Evolutionary conservation across 2,797 vertebrate species (phyloP).

Genomic region (Pangasius larnaudii): DNA sequence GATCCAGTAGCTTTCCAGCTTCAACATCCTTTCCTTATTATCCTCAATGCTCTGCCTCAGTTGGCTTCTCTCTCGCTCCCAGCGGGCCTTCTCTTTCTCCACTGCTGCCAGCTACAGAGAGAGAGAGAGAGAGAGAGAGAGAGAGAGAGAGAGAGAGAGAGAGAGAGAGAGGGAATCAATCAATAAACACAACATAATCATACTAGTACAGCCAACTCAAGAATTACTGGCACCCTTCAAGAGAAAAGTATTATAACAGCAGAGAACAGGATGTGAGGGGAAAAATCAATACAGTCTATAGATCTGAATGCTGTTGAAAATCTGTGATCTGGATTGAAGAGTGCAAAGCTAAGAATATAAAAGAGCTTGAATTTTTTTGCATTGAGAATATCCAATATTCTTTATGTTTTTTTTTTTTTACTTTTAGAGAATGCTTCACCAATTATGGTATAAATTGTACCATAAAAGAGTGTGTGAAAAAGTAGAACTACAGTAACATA

Average conservation of each 20-base stretch:
- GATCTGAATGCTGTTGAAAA: background rate
- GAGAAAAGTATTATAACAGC: background rate
- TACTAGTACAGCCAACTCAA: background rate
- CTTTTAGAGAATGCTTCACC: background rate
- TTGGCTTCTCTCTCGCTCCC: slow-evolving; percentile 94
- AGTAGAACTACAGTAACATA: background rate
- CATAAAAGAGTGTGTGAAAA: background rate
- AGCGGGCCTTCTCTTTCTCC: slow-evolving; percentile 94
- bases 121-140: background rate
- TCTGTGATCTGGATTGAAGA: background rate
- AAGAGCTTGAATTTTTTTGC: background rate
- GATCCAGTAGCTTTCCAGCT: slow-evolving; percentile 98
- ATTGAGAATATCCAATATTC: background rate
- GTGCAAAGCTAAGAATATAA: background rate
- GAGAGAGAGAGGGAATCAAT: slow-evolving; percentile 7
- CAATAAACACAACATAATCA: slow-evolving; percentile 23
- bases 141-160: slow-evolving; percentile 24
- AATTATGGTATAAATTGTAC: background rate
- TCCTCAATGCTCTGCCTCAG: slow-evolving; percentile 97
- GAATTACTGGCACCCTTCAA: background rate
- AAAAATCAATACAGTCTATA: slow-evolving; percentile 7
- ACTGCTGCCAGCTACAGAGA: slow-evolving; percentile 84
- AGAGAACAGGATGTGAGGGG: background rate
- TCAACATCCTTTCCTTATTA: slow-evolving; percentile 97
- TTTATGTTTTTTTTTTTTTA: background rate